phyloP scores from a whole-genome alignment of 1,140 invertebrate species.

The Campoletis sonorensis region DNA sequence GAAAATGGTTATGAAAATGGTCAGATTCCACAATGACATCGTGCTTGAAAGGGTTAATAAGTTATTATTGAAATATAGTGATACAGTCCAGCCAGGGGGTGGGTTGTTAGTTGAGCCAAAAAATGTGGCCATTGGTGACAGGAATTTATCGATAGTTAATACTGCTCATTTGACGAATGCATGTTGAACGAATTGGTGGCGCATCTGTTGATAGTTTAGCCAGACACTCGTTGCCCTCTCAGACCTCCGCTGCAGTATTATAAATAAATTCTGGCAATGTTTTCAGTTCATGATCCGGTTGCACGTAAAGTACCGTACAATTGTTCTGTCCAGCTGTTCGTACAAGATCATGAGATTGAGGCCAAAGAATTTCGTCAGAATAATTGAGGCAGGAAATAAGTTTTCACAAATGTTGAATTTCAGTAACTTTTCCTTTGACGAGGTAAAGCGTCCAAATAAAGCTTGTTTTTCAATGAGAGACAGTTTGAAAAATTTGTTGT shows the following conservation, averaged over 20 bases:
- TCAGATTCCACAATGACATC: too few relatives aligned
- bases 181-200: background rate
- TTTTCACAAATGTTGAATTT: background rate
- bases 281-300: conserved; percentile 26
- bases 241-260: background rate
- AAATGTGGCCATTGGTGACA: conserved; percentile 21
- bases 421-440: background rate
- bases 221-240: conserved; percentile 14
- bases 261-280: conserved; percentile 30
- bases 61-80: background rate
- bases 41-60: too few relatives aligned
- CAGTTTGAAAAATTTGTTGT: background rate
- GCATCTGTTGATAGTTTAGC: background rate
- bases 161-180: background rate
- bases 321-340: background rate
- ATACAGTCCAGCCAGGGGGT: background rate
- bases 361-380: background rate
- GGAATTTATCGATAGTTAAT: conserved; percentile 45
- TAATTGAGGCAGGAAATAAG: background rate
- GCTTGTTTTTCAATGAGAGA: background rate
- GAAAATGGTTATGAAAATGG: too few relatives aligned
- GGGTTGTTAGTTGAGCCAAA: background rate
- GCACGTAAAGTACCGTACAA: background rate
- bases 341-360: background rate
- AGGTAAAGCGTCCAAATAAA: background rate